A percentile compares a stretch with the other conserved stretches of the same genome.
Evolutionary conservation across 92 coral and sea anemone species (phyloP).

Genomic region (Actinostola sp.): DNA sequence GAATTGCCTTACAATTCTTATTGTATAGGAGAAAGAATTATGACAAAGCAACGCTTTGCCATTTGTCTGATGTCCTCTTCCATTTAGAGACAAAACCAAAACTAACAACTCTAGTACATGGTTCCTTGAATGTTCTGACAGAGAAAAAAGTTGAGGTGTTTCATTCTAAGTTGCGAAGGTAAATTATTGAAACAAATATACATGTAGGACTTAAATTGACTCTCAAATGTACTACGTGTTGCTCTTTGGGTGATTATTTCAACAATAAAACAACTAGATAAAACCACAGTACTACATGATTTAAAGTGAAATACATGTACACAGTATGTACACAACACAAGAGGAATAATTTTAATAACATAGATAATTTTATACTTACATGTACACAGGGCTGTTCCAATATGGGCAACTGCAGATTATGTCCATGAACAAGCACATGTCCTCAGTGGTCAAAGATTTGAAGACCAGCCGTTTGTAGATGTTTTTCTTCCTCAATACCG

Average conservation of each 20-base stretch:
- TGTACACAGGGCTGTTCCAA: slow-evolving; percentile 40
- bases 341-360: no score
- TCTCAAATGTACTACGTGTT: no score
- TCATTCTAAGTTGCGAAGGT: no score
- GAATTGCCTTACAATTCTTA: slow-evolving; percentile 46
- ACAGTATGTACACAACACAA: no score
- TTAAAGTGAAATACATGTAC: no score
- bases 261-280: slow-evolving; percentile 47
- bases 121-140: slow-evolving; percentile 22
- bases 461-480: slow-evolving; percentile 18
- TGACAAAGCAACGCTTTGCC: slow-evolving; percentile 59
- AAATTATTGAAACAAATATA: no score
- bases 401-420: slow-evolving; percentile 31
- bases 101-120: slow-evolving; percentile 12
- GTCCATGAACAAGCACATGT: slow-evolving; percentile 31
- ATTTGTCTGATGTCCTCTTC: slow-evolving; percentile 46
- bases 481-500: slow-evolving; percentile 35
- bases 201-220: no score
- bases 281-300: no score
- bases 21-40: slow-evolving; percentile 40
- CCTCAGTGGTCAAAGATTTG: slow-evolving; percentile 35
- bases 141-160: slow-evolving; percentile 61
- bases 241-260: no score
- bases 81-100: slow-evolving; percentile 43
- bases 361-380: no score